Evolutionary conservation across 2,888 invertebrate species (phyloP).

Genomic region (Mythimna ferrago): DNA sequence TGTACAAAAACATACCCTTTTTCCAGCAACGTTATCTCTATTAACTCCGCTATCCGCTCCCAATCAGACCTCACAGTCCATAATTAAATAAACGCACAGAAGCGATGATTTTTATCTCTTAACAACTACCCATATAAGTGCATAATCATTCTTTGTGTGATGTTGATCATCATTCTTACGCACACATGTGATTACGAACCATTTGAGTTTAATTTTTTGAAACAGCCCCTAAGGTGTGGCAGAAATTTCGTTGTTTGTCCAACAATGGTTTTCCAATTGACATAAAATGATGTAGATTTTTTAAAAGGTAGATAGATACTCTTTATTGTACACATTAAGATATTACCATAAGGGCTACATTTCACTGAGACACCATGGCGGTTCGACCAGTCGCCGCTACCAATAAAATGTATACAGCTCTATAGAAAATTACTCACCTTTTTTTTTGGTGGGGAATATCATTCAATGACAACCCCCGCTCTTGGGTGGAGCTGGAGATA

Average conservation of each 20-base stretch:
- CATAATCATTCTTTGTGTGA: slow-evolving; percentile 67
- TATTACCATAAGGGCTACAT: no score
- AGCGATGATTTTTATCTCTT: slow-evolving; percentile 69
- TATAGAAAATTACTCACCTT: no score
- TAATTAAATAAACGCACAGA: slow-evolving; percentile 70
- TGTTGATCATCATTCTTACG: slow-evolving; percentile 58
- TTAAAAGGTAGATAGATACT: no score
- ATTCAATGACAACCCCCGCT: no score
- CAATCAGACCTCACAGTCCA: slow-evolving; percentile 51
- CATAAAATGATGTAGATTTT: no score
- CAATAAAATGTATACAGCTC: no score
- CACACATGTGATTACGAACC: slow-evolving; percentile 47
- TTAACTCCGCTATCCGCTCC: slow-evolving; percentile 38
- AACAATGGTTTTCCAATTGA: no score
- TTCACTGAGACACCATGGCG: no score
- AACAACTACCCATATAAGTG: slow-evolving; percentile 68
- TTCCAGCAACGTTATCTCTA: background rate
- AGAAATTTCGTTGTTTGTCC: background rate
- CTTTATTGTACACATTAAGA: no score
- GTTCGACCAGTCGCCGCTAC: no score
- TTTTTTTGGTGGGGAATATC: no score
- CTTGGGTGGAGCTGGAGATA: no score
- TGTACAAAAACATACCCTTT: background rate
- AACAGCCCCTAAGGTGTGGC: background rate
- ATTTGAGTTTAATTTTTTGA: slow-evolving; percentile 31